phyloP scores from a whole-genome alignment of 2,888 invertebrate genomes.

The Cryptus viduatorius region DNA sequence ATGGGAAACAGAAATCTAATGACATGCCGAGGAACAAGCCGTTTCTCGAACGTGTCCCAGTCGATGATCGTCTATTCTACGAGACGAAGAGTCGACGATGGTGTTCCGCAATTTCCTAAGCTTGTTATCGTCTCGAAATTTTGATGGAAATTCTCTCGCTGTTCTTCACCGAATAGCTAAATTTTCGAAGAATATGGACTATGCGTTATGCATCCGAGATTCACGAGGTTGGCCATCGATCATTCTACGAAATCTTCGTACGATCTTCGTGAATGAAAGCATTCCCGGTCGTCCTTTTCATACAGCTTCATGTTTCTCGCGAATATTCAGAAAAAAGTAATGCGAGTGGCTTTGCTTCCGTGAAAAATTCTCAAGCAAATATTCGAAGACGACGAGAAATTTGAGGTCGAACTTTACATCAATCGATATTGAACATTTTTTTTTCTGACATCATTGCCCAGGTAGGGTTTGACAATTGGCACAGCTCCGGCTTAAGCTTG shows the following conservation, averaged over 20 bases:
- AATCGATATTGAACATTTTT: no score
- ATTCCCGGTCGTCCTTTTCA: no score
- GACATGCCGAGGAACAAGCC: conserved; percentile 24
- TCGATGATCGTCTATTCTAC: conserved; percentile 38
- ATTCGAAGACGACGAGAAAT: no score
- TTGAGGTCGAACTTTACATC: no score
- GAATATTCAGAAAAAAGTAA: no score
- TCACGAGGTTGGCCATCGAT: not conserved
- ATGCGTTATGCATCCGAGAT: conserved; percentile 6
- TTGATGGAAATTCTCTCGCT: not conserved
- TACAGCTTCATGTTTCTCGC: no score
- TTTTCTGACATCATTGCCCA: no score
- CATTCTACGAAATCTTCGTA: not conserved
- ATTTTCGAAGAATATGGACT: conserved; percentile 15
- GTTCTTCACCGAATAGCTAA: not conserved
- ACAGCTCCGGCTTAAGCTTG: no score
- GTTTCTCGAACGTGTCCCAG: conserved; percentile 28
- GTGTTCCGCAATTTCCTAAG: conserved; percentile 48
- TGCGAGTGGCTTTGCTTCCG: no score
- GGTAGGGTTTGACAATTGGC: no score
- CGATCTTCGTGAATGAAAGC: not conserved
- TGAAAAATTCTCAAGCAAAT: no score
- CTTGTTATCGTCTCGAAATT: conserved; percentile 20
- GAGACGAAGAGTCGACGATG: conserved; percentile 25
- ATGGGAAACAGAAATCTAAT: conserved; percentile 24